Conservation (phyloP, 2,113 vertebrate genomes). For the Mobula birostris region DNA sequence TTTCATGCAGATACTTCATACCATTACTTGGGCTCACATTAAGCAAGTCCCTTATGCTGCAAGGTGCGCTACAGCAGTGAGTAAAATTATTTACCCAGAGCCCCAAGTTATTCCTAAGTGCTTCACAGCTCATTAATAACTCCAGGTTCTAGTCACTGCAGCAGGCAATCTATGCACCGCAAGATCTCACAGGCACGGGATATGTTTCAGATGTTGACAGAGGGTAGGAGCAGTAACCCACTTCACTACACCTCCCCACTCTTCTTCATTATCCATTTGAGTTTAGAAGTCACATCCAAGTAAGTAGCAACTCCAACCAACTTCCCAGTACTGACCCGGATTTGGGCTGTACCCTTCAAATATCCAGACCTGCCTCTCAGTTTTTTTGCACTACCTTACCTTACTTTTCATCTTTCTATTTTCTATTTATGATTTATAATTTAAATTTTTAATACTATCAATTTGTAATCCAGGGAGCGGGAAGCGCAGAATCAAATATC, state of each 20-base stretch:
- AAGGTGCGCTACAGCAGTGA: not conserved
- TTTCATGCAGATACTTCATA: not conserved
- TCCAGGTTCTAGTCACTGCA: not conserved
- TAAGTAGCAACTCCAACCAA: not conserved
- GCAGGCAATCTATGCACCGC: not conserved
- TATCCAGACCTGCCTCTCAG: no score
- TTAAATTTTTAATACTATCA: no score
- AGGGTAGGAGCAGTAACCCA: not conserved
- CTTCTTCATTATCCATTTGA: not conserved
- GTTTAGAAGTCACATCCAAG: not conserved
- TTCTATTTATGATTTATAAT: no score
- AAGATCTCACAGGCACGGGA: not conserved
- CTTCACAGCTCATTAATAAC: not conserved
- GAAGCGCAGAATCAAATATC: no score
- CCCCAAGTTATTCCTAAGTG: not conserved
- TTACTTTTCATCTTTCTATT: no score
- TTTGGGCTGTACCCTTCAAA: no score
- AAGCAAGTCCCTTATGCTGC: not conserved
- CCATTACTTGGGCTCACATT: not conserved
- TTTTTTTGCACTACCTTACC: no score
- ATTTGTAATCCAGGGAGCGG: no score
- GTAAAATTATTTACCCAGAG: not conserved
- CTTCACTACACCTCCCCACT: not conserved
- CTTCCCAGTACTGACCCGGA: not conserved
- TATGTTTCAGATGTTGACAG: not conserved